Evolutionary conservation across 1,140 invertebrate species (phyloP).

Genomic region (Anastatus disparis): DNA sequence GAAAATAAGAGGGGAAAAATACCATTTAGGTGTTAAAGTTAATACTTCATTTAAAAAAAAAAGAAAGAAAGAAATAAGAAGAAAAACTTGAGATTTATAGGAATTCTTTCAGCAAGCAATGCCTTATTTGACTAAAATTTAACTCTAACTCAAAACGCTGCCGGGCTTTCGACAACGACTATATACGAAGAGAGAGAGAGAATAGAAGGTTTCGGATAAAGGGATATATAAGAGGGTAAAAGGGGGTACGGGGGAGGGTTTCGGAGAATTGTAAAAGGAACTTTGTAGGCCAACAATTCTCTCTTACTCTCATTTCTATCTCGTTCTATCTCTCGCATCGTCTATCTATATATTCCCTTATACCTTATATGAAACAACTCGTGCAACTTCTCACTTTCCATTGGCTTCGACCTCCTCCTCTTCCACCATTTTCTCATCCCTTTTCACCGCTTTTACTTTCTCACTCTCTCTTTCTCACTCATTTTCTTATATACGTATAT

Average conservation of each 20-base stretch:
- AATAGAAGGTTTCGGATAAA: too few species aligned
- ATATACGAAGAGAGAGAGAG: too few species aligned
- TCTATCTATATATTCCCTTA: slow-evolving; percentile 16
- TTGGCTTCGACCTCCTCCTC: not conserved
- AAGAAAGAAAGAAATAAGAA: not conserved
- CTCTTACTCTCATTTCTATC: slow-evolving; percentile 8
- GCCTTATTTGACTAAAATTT: slow-evolving; percentile 44
- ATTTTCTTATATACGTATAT: too few species aligned
- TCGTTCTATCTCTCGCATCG: slow-evolving; percentile 17
- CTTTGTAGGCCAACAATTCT: slow-evolving; percentile 40
- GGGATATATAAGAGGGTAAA: too few species aligned
- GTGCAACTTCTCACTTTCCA: slow-evolving; percentile 39
- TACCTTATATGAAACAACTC: slow-evolving; percentile 39
- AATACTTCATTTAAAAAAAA: not conserved
- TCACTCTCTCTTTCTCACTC: too few species aligned
- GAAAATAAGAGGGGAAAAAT: not conserved
- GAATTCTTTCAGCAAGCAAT: slow-evolving; percentile 34
- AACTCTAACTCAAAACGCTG: slow-evolving; percentile 37
- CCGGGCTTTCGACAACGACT: slow-evolving; percentile 32
- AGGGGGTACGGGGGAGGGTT: too few species aligned
- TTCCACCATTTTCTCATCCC: not conserved
- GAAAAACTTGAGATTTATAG: slow-evolving; percentile 36
- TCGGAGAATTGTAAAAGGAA: slow-evolving; percentile 38
- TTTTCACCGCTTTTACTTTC: not conserved
- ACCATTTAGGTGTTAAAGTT: slow-evolving; percentile 24